Evolutionary conservation across 2,888 invertebrate species (phyloP), one percentile per base, ranked within the genome.

Genomic region (Syritta pipiens): DNA sequence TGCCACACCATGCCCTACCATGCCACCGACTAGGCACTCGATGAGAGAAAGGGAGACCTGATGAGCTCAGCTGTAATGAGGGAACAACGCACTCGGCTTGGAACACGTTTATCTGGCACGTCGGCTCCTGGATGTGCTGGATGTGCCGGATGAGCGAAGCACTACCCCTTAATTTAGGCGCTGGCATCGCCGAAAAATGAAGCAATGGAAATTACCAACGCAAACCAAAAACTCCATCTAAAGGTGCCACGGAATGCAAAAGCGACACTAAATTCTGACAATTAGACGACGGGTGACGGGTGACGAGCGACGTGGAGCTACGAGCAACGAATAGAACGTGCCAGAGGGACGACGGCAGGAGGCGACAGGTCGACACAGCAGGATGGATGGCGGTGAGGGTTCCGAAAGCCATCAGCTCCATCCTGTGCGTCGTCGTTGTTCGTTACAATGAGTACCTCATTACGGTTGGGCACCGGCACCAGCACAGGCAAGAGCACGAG

Each of bases 371-470:
- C 7, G 32, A 19, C 30, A 14, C 19, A 30, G 4, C 24, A 10
- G 55, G 37, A 75, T 53, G 42, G 30, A 46, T 49, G 28, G 28
- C 37, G 48, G 22, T 48, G 42, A 67, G 10, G 59, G 59, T 77
- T 67, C 71, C 77, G 65, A 55, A 77, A 77, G 42, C 77, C 65
- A 72, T 72, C 77, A 77, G 53, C 55, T 60, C 24, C 65, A 72
- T 72, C 65, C 77, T 65, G 65, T 65, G 53, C 65, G 40, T 57
- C 65, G 65, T 72, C 77, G 65, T 67, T 53, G 72, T 71, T 72
- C 65, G 77, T 72, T 77, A 77, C 77, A 55, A 77, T 77, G 72
- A 77, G 77, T 77, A 72, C 65, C 77, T 77, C 77, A 77, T 77
- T 77, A 77, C 60, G 53, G 42, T 60, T 32, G 44, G 44, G 48